Base-by-base conservation (phyloP, 1,140 invertebrate genomes). In the Rhysida immarginata region DNA sequence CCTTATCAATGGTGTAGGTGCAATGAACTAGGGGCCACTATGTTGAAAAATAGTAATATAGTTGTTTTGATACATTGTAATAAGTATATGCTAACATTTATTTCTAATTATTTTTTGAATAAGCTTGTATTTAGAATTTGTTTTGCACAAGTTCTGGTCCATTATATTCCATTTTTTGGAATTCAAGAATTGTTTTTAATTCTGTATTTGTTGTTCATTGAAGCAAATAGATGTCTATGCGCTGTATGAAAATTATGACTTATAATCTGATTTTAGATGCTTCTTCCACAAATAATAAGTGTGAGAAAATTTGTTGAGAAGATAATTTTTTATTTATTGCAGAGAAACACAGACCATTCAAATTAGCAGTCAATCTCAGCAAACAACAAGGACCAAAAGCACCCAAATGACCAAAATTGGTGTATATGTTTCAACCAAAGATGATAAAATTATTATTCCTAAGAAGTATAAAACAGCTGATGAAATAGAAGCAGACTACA, bases 361-460 rank as follows among this genome's bases (percentile, higher is more conserved):
- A 48, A 20, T 48, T 48, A 8, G 8, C 23, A 48, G 21, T 48
- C 45, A 20, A 11, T 13, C 14, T 48, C 45, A 48, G 45, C 45
- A 48, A 48, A 18, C 45, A 13, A 48, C 13, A 13, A 48, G 45
- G 21, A 23, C 11, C 11, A 48, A 14, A 13, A 11, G 14, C 23
- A 48, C 45, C 21, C 45, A 48, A 48, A 14, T 48, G 13, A 48
- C 45, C 8, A 14, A 23, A 23, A 48, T 48, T 48, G 45, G 45
- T 11, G 45, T 48, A 11, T 48, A 48, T 23, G 23, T 48, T 23
- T 48, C 45, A 20, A 14, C 13, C 21, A 23, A 13, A 13, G 21
- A 48, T 23, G 45, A 48, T 48, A 48, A 48, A 23, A 48, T 48
- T 23, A 48, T 48, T 20, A 48, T 23, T 48, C 23, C 45, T 14